Conservation (phyloP, 2,888 invertebrate species). For the Ditula angustiorana region DNA sequence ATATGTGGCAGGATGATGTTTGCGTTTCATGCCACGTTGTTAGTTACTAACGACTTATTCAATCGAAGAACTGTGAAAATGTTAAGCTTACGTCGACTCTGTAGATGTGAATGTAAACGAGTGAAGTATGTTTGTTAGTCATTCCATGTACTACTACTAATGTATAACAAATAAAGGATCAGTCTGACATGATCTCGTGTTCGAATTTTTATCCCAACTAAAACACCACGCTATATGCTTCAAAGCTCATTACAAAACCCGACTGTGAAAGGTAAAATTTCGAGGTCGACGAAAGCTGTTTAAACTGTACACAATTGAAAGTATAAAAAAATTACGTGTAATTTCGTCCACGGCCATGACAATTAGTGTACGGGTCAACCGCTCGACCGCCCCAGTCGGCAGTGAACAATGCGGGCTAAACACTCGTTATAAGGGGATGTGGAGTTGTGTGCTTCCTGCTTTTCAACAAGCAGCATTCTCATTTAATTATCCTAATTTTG, state of each 20-base stretch:
- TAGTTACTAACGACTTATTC: neutral
- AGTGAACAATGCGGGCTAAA: constrained; percentile 61
- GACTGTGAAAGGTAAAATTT: constrained; percentile 27
- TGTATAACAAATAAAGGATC: neutral
- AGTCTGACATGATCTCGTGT: neutral
- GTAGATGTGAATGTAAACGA: too few species aligned
- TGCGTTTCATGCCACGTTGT: neutral
- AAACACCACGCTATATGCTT: constrained; percentile 12
- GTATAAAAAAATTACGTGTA: constrained; percentile 46
- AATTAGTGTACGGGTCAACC: constrained; percentile 63
- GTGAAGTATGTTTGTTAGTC: too few species aligned
- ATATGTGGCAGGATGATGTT: constrained; percentile 20
- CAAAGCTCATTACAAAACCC: constrained; percentile 15
- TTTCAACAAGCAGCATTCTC: constrained; percentile 37
- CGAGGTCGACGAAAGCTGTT: constrained; percentile 32
- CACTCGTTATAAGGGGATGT: constrained; percentile 63
- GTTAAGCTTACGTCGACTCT: neutral
- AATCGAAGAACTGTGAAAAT: neutral
- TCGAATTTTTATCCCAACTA: neutral
- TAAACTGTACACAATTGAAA: constrained; percentile 44
- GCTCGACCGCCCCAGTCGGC: constrained; percentile 17
- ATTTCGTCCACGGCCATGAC: constrained; percentile 48
- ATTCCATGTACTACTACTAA: too few species aligned
- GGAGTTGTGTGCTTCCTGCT: constrained; percentile 46
- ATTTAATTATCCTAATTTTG: constrained; percentile 7